phyloP scores from a whole-genome alignment of 2,113 vertebrate genomes.

The Cyanoramphus novaezelandiae region DNA sequence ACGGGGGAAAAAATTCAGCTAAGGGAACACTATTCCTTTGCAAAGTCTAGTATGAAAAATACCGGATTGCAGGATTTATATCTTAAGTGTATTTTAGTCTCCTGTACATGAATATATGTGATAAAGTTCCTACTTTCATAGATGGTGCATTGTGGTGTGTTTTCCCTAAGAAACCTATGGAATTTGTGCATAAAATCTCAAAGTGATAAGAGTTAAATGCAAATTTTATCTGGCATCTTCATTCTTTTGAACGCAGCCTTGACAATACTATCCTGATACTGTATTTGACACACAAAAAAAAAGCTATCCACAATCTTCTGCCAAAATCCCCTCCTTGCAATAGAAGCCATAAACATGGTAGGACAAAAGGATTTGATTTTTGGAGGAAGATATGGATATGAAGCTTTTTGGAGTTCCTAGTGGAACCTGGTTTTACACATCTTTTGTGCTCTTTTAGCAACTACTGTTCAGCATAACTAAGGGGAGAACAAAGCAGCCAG shows the following conservation, averaged over 20 bases:
- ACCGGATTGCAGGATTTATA: background rate
- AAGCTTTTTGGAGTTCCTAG: background rate
- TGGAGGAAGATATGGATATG: background rate
- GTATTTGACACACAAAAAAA: background rate
- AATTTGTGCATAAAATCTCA: background rate
- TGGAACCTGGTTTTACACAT: background rate
- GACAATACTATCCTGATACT: background rate
- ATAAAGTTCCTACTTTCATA: background rate
- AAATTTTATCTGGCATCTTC: background rate
- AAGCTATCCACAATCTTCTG: background rate
- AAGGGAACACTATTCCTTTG: background rate
- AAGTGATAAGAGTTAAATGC: background rate
- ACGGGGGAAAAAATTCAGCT: background rate
- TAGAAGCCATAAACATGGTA: background rate
- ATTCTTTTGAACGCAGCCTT: background rate
- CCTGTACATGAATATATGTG: background rate
- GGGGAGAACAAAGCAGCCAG: background rate
- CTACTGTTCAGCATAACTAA: background rate
- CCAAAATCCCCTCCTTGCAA: background rate
- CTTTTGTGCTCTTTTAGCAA: background rate
- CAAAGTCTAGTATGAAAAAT: background rate
- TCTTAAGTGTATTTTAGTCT: background rate
- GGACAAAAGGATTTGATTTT: background rate
- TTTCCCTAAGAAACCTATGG: background rate
- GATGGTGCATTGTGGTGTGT: background rate